Evolutionary conservation across 2,797 vertebrate genomes (phyloP), one percentile per base, ranked within the genome.

Genomic region (Propithecus deckenii): DNA sequence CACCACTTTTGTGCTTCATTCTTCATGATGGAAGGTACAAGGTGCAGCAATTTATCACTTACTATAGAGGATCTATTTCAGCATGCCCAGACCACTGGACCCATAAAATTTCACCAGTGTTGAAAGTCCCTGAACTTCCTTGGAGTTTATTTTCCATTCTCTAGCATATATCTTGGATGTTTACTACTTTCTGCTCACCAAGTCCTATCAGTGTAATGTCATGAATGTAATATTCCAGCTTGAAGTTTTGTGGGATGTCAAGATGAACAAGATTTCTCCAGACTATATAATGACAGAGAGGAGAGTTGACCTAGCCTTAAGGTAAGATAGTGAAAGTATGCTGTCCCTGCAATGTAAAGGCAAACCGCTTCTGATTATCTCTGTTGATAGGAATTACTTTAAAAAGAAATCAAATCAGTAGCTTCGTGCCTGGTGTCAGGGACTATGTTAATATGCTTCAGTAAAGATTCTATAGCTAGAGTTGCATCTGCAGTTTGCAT

Each of bases 331-430:
- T 78, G 23, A 88, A 94, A 88, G 72, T 90, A 83, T 88, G 67
- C 23, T 74, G 48, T 89, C 52, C 35, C 72, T 95, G 48, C n/a
- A 85, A 3, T 74, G 48, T 50, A 52, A 88, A 95, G 20, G 17
- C 72, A 74, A 57, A 74, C 35, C 74, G 46, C 80, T 92, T 91
- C 88, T 69, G 57, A 91, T 92, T 92, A 88, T 95, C 67, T 95
- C 59, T 95, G n/a, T 46, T 94, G 87, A 94, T 87, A 95, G 52
- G 35, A 92, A 91, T 71, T 94, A 35, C 75, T 96, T 90, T 76
- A 38, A 41, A 65, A 84, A 85, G 57, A 93, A 96, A 86, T 94
- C 35, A 57, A 46, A 69, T 84, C 67, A 50, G 13, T 72, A 69
- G 23, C 32, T 76, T 35, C 85, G 71, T 90, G 28, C 35, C 17